These are phyloP conservation scores for Tyto alba DNA, from an alignment of 2,113 vertebrate genomes.

Conservation along the genomic window DNA sequence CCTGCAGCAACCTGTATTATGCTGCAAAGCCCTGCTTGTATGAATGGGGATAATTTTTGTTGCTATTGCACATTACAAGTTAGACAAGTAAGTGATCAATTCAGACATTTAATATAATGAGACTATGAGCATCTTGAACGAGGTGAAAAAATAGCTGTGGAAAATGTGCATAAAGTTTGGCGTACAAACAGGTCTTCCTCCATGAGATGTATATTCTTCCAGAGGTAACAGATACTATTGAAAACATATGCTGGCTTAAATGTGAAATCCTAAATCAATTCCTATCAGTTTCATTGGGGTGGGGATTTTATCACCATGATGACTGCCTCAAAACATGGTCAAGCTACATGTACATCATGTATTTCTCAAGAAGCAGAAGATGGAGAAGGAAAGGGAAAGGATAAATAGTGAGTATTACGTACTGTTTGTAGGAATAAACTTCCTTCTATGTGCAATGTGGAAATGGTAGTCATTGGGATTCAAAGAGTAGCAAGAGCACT, in stretches of 20 bases:
- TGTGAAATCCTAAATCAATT: background rate
- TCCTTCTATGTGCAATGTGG: background rate
- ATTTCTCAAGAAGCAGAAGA: background rate
- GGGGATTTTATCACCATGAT: background rate
- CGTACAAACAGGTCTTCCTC: background rate
- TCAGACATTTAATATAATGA: background rate
- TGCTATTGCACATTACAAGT: background rate
- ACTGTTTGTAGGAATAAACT: background rate
- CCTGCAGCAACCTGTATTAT: background rate
- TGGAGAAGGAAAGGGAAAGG: background rate
- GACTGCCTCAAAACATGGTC: background rate
- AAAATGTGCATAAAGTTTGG: background rate
- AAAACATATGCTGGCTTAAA: background rate
- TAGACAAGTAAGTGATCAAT: background rate
- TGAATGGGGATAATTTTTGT: background rate
- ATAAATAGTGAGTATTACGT: background rate
- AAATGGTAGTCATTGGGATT: background rate
- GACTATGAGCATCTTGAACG: background rate
- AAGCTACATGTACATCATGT: background rate
- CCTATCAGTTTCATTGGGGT: background rate
- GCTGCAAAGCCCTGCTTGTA: background rate
- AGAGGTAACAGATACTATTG: background rate
- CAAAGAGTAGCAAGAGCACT: background rate
- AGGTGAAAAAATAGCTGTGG: background rate
- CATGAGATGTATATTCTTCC: background rate